phyloP scores from a whole-genome alignment of 64 coral and sea anemone genomes.

The Montipora efflorescens region DNA sequence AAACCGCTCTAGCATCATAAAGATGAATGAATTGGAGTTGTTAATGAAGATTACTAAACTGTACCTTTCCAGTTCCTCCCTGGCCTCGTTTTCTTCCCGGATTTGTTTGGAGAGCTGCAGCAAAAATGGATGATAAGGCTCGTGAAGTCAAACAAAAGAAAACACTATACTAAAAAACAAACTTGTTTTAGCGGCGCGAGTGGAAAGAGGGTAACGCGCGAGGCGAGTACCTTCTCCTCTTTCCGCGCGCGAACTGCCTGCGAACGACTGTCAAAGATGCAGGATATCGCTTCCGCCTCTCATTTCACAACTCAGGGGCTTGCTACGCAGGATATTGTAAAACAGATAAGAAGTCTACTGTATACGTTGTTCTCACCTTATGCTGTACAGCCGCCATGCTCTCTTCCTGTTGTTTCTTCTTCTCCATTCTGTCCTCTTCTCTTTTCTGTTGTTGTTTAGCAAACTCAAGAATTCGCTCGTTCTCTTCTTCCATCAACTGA shows the following conservation, averaged over 20 bases:
- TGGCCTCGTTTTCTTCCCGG: slow-evolving; percentile 67
- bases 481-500: slow-evolving; percentile 96
- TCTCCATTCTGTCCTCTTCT: slow-evolving; percentile 98
- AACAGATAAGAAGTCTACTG: too few relatives aligned
- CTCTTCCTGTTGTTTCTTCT: slow-evolving; percentile 92
- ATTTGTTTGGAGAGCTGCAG: slow-evolving; percentile 86
- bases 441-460: slow-evolving; percentile 86
- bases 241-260: too few relatives aligned
- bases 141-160: background rate
- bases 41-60: too few relatives aligned
- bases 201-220: too few relatives aligned
- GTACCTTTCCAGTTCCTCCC: slow-evolving; percentile 96
- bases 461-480: slow-evolving; percentile 94
- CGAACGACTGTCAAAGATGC: too few relatives aligned
- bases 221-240: too few relatives aligned
- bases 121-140: background rate
- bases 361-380: background rate
- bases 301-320: too few relatives aligned
- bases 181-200: too few relatives aligned
- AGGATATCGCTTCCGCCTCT: too few relatives aligned
- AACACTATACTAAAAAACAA: too few relatives aligned
- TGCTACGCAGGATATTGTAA: too few relatives aligned
- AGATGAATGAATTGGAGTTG: background rate
- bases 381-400: slow-evolving; percentile 87
- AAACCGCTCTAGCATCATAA: too few relatives aligned